phyloP scores from a whole-genome alignment of 1,140 invertebrate genomes.

The Onthophagus taurus region DNA sequence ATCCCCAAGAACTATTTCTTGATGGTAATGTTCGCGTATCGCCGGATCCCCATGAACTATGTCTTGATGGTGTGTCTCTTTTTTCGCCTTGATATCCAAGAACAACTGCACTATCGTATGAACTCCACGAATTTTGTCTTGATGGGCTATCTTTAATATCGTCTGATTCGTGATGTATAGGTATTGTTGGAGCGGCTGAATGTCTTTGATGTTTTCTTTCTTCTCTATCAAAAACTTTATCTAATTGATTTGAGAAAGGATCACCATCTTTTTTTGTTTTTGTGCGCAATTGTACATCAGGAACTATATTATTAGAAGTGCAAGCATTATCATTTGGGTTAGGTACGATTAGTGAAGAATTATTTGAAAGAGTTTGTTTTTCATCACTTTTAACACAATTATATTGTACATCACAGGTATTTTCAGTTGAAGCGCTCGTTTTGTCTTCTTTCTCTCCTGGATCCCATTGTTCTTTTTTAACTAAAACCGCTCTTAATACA shows the following conservation, averaged over 20 bases:
- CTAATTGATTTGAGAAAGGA: slow-evolving; percentile 60
- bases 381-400: slow-evolving; percentile 42
- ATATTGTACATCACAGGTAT: slow-evolving; percentile 35
- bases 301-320: slow-evolving; percentile 25
- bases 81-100: slow-evolving; percentile 42
- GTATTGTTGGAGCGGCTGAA: slow-evolving; percentile 35
- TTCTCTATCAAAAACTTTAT: slow-evolving; percentile 63
- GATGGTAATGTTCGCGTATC: slow-evolving; percentile 56
- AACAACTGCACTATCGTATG: slow-evolving; percentile 65
- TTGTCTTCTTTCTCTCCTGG: slow-evolving; percentile 41
- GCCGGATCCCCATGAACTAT: slow-evolving; percentile 73
- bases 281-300: slow-evolving; percentile 23
- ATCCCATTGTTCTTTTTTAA: slow-evolving; percentile 54
- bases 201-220: slow-evolving; percentile 45
- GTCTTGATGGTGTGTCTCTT: slow-evolving; percentile 54
- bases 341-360: too few species aligned
- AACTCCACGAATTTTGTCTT: slow-evolving; percentile 70
- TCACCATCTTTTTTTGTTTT: slow-evolving; percentile 41
- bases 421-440: slow-evolving; percentile 23
- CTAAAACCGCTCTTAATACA: slow-evolving; percentile 31
- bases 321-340: too few species aligned
- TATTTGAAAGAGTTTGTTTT: slow-evolving; percentile 26
- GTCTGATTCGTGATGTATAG: slow-evolving; percentile 12
- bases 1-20: slow-evolving; percentile 64
- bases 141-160: slow-evolving; percentile 40